Evolutionary conservation across 2,797 vertebrate genomes (phyloP).

Genomic region (Sebastes oblongus): DNA sequence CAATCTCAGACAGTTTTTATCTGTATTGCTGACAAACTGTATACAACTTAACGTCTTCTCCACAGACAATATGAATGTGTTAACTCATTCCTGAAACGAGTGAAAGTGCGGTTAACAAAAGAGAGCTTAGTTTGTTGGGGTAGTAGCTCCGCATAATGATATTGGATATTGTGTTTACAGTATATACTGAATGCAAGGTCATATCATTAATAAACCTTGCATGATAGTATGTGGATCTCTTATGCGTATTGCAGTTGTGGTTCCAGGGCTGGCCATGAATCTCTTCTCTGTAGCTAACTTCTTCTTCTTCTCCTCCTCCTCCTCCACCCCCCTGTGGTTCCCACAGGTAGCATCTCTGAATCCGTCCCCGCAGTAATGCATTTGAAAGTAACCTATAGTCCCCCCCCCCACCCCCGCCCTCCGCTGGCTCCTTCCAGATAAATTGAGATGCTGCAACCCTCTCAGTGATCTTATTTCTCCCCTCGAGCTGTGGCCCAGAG

Average conservation of each 20-base stretch:
- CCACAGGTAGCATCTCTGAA: constrained; percentile 55
- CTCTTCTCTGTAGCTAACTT: constrained; percentile 3
- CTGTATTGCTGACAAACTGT: not conserved
- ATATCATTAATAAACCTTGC: constrained; percentile 4
- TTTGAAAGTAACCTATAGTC: constrained; percentile 60
- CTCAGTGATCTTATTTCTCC: constrained; percentile 65
- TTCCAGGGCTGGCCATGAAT: constrained; percentile 19
- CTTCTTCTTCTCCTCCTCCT: not conserved
- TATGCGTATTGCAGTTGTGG: constrained; percentile 2
- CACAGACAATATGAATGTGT: not conserved
- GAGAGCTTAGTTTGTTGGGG: not conserved
- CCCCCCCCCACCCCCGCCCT: not conserved
- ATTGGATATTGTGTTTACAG: not conserved
- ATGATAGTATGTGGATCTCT: not conserved
- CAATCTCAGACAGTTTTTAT: not conserved
- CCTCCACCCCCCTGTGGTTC: not conserved
- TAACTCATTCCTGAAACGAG: not conserved
- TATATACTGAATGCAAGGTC: not conserved
- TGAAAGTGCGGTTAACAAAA: not conserved
- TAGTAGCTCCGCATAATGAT: not conserved
- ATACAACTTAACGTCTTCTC: not conserved
- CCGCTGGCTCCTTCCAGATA: constrained; percentile 54
- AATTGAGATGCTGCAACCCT: constrained; percentile 69
- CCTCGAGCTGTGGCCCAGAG: constrained; percentile 54
- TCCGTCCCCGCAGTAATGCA: constrained; percentile 64